Conservation (phyloP, 1,140 invertebrate genomes). For the Eueides isabella region DNA sequence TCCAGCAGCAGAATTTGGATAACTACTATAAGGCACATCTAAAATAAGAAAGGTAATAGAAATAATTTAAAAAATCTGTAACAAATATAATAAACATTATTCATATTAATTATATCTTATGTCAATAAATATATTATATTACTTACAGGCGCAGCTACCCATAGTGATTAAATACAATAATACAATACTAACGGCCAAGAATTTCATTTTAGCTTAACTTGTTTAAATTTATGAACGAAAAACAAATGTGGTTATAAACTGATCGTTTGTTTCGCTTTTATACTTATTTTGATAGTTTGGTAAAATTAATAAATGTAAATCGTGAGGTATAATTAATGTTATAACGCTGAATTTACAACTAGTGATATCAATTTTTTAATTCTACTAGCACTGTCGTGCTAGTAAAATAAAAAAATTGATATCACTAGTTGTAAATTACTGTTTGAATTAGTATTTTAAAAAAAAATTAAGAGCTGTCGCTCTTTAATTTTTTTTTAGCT, state of each 20-base stretch:
- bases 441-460: no score
- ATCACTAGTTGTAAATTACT: not conserved
- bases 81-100: not conserved
- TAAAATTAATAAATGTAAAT: not conserved
- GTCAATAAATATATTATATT: not conserved
- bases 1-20: not conserved
- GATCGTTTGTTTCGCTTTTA: not conserved
- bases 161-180: not conserved
- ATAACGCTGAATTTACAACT: not conserved
- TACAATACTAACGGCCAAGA: not conserved
- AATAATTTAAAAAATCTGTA: not conserved
- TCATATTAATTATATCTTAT: not conserved
- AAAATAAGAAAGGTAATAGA: not conserved
- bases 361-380: not conserved
- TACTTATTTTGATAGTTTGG: not conserved
- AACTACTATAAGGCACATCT: not conserved
- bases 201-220: not conserved
- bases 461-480: no score
- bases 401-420: not conserved
- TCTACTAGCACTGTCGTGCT: not conserved
- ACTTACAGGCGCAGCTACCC: not conserved
- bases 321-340: not conserved
- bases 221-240: not conserved
- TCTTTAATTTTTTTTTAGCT: no score
- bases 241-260: not conserved